Percentiles rank a stretch among this genome's conserved stretches.
Conservation (phyloP, 2,888 invertebrate species). For the Nasonovia ribisnigri region DNA sequence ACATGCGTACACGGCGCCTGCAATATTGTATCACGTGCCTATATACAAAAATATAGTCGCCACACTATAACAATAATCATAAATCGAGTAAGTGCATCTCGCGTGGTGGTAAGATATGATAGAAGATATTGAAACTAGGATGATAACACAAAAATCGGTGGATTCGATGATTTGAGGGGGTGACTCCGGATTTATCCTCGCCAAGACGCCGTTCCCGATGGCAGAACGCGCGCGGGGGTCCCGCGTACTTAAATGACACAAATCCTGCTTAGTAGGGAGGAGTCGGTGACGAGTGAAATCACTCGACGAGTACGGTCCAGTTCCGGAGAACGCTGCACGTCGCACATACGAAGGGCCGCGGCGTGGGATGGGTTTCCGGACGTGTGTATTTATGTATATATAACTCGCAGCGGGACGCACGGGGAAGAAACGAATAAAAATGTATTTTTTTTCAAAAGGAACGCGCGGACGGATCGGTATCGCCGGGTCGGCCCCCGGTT, state of each 20-base stretch:
- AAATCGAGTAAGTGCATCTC: background rate
- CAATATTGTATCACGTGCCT: background rate
- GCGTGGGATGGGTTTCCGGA: background rate
- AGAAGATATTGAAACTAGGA: background rate
- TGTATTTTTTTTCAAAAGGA: conserved; percentile 19
- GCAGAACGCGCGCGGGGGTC: background rate
- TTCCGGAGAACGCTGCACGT: background rate
- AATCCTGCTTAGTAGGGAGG: background rate
- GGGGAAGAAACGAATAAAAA: conserved; percentile 38
- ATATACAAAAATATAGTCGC: background rate
- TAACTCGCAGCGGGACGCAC: background rate
- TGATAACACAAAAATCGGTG: background rate
- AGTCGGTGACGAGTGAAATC: conserved; percentile 5
- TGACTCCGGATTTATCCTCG: background rate
- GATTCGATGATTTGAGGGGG: background rate
- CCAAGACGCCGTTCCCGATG: background rate
- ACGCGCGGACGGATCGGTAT: conserved; percentile 19
- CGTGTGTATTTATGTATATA: background rate
- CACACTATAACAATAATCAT: background rate
- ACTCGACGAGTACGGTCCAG: background rate
- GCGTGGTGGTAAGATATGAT: background rate
- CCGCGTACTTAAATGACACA: background rate
- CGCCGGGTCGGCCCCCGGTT: background rate
- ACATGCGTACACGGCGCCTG: background rate
- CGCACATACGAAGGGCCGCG: background rate